These are phyloP conservation scores for Volucella zonaria DNA, from an alignment of 2,888 invertebrate genomes.

Conservation along the genomic window DNA sequence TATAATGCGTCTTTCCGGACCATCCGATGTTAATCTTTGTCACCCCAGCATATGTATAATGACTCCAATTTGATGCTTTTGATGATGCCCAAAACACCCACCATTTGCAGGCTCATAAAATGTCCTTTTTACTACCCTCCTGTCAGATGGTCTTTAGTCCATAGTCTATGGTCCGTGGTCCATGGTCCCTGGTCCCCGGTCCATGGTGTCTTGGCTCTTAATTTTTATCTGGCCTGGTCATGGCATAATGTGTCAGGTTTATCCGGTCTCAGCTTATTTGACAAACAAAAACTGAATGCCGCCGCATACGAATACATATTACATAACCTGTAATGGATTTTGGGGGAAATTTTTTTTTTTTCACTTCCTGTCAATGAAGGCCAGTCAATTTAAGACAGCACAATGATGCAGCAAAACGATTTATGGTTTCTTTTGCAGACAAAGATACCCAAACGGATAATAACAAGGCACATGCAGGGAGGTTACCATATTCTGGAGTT, in stretches of 20 bases:
- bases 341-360: not conserved
- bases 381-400: not conserved
- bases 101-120: conserved; percentile 38
- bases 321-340: too few species aligned
- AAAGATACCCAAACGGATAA: not conserved
- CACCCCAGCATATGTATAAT: conserved; percentile 21
- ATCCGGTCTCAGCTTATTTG: conserved; percentile 48
- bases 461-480: conserved; percentile 7
- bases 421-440: too few species aligned
- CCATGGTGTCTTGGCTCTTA: conserved; percentile 12
- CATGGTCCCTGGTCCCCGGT: conserved; percentile 23
- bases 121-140: conserved; percentile 36
- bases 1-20: conserved; percentile 31
- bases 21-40: conserved; percentile 28
- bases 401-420: not conserved
- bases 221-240: conserved; percentile 36
- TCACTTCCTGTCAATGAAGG: not conserved
- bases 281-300: conserved; percentile 27
- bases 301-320: not conserved
- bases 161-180: too few species aligned
- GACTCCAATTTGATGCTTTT: conserved; percentile 2
- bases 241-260: conserved; percentile 37
- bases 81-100: conserved; percentile 12
- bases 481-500: conserved; percentile 33
- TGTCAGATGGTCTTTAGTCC: conserved; percentile 9